These are phyloP conservation scores for Uropetala carovei DNA, from an alignment of 2,888 invertebrate genomes.

Conservation along the genomic window DNA sequence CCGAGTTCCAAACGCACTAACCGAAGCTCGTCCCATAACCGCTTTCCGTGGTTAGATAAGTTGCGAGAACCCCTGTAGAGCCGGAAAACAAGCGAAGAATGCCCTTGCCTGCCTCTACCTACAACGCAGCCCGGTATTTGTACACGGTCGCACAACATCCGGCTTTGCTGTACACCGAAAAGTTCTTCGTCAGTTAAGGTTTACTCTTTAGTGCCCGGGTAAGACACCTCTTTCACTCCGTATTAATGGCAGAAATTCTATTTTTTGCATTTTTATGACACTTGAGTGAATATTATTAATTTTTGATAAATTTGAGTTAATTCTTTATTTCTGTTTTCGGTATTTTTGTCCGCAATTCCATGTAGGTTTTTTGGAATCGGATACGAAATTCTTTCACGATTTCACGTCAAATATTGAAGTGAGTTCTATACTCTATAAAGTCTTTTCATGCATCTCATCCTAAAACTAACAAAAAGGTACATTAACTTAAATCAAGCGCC, in stretches of 20 bases:
- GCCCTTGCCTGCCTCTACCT: not conserved
- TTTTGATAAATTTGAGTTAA: no score
- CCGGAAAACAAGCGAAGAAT: constrained; percentile 10
- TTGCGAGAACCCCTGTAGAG: constrained; percentile 43
- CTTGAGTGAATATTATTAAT: no score
- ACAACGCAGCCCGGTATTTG: constrained; percentile 38
- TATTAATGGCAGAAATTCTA: constrained; percentile 41
- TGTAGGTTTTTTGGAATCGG: no score
- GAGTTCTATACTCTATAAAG: no score
- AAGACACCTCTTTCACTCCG: constrained; percentile 31
- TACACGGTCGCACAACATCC: constrained; percentile 47
- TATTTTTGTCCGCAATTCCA: no score
- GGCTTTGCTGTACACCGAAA: constrained; percentile 18
- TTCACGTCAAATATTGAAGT: no score
- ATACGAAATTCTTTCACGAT: no score
- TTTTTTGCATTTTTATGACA: no score
- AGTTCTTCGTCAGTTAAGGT: constrained; percentile 40
- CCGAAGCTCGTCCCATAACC: not conserved
- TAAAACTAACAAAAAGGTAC: no score
- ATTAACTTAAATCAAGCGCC: no score
- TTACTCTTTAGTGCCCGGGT: constrained; percentile 55
- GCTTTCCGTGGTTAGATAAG: not conserved
- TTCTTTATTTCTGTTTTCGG: no score
- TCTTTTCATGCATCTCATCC: no score
- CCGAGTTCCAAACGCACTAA: not conserved